Evolutionary conservation across 2,888 invertebrate genomes (phyloP).

Genomic region (Pandemis cinnamomeana): DNA sequence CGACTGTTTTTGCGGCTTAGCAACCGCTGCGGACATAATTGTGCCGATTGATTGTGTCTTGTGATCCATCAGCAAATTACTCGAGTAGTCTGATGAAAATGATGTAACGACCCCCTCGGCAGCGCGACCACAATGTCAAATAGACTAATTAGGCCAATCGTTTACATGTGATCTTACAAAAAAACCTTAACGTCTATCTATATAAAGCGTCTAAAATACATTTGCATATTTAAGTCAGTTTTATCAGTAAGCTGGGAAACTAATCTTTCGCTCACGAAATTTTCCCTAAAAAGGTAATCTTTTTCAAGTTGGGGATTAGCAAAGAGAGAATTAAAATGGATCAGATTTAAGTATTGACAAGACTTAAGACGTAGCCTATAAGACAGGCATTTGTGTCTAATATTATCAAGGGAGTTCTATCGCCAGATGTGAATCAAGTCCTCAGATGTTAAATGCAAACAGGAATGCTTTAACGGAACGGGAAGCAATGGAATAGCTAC

Average conservation of each 20-base stretch:
- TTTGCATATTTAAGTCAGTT: not conserved
- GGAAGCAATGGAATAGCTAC: conserved; percentile 31
- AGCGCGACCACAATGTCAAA: conserved; percentile 27
- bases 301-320: conserved; percentile 29
- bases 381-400: conserved; percentile 10
- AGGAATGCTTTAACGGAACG: conserved; percentile 37
- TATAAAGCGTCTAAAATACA: not conserved
- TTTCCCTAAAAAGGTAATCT: conserved; percentile 22
- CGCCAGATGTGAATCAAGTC: conserved; percentile 32
- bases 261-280: conserved; percentile 20
- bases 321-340: conserved; percentile 12
- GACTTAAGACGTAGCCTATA: too few relatives aligned
- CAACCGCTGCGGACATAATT: conserved; percentile 50
- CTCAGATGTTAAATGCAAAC: conserved; percentile 38
- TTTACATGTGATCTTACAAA: not conserved
- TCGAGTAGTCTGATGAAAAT: conserved; percentile 45
- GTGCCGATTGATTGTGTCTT: conserved; percentile 55
- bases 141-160: conserved; percentile 56
- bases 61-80: conserved; percentile 54
- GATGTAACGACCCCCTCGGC: conserved; percentile 55
- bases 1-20: conserved; percentile 31
- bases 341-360: too few relatives aligned
- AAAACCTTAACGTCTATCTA: conserved; percentile 32
- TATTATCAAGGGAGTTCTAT: conserved; percentile 36
- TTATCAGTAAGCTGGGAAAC: not conserved